Evolutionary conservation across 2,888 invertebrate species (phyloP), one percentile per base, ranked within the genome.

Genomic region (Neocrepidodera transversa): DNA sequence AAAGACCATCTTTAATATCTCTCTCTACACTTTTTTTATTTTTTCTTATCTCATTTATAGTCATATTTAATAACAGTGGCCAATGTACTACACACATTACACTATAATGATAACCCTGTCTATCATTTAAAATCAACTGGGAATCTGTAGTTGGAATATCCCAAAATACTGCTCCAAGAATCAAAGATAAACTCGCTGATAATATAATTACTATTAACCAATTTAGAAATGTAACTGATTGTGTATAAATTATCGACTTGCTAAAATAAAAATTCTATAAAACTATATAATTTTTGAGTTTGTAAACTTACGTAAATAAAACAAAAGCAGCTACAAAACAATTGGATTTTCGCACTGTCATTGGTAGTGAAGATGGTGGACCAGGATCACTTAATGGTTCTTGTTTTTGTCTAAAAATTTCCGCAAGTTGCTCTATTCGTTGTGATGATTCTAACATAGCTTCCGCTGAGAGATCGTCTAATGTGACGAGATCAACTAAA

Each of bases 361-460:
- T 84, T 0, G 91, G 87, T 38, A 92, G 80, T 1, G 89, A 85
- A 4, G 91, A 88, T 0, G 94, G 94, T 32, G 94, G 90, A 1
- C 93, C 93, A 4, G 88, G 87, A 73, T 89, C 87, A 42, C 83
- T 82, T 54, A 88, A 75, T 0, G 84, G 82, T 70, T 84, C 82
- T 65, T 88, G 86, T 66, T 90, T 86, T 32, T 87, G 84, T 68
- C 89, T 85, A 73, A 91, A 92, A 54, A 93, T 86, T 67, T 92
- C 92, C 1, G 93, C 93, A 35, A 97, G 80, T 62, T 93, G 92
- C 72, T 95, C 93, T 68, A 97, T 95, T 68, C 97, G 86, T 61
- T 95, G 94, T 6, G 94, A 93, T 0, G 96, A 97, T 80, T 97
- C 97, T 54, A 95, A 79, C 90, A 96, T 91, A 17, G 97, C 96